Evolutionary conservation across 2,797 vertebrate species (phyloP), one percentile per base, ranked within the genome.

Genomic region (Tolypeutes matacus): DNA sequence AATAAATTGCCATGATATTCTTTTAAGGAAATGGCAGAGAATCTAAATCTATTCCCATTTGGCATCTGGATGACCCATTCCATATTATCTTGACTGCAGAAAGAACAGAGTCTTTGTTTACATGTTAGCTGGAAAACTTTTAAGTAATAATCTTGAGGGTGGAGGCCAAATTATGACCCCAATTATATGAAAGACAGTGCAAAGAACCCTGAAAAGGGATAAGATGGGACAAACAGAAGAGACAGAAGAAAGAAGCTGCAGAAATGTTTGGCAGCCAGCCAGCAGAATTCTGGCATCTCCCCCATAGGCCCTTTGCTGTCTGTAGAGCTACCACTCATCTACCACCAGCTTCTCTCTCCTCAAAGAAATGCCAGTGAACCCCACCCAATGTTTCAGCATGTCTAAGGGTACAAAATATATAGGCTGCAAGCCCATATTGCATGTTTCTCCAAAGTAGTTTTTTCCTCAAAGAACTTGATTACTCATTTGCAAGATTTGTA

Each of bases 41-140:
- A 70, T 81, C 14, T 27, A 84, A 82, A 51, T 89, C 64, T 85
- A 39, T 29, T 42, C 53, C 88, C 23, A 73, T 51, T 67, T 94
- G 86, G 88, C 76, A 94, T 75, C 65, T 46, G 70, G 53, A 89
- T 3, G 34, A 89, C 42, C 83, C 80, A 56, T 93, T 82, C 76
- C 81, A 49, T 92, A 93, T 91, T 96, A 93, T 96, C 86, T 87
- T 65, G 23, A 84, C 65, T 69, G 80, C 58, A 89, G 72, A 95
- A 95, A 84, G 53, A 87, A 82, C 75, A 91, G 76, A 85, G 25
- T 62, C 89, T 96, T 92, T 96, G 89, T 96, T 96, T 97, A 96
- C 62, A 85, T 89, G 56, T 27, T 89, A 87, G n/a, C 23, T 67
- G 67, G 76, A 97, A 89, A 93, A 82, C 23, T 97, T 95, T 86